Evolutionary conservation across 2,113 vertebrate species (phyloP), one percentile per base, ranked within the genome.

Genomic region (Labrus mixtus): DNA sequence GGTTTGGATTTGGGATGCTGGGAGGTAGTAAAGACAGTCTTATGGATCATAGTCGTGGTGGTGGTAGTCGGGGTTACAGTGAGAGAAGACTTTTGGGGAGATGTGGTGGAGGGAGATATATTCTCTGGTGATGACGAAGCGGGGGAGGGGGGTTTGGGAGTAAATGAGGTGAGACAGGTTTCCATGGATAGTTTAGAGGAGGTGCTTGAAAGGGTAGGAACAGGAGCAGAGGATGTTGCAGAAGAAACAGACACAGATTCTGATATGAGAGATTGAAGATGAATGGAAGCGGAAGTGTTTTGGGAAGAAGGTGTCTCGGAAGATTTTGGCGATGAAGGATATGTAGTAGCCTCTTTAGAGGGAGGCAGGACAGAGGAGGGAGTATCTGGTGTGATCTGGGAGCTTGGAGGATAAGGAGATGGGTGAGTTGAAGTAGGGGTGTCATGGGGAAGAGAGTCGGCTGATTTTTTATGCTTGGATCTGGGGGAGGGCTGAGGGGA

Each of bases 401-500:
- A 50, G 60, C 33, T 51, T 15, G 78, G 69, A 57, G 60, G 66
- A 25, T 68, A 63, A 23, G 46, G 20, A 36, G 23, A 46, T 16
- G 59, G 55, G 25, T 66, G 54, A n/a, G 72, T 46, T 41, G 69
- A 16, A 10, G 73, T 17, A 25, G 65, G 33, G 25, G 59, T 37
- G 41, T 79, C 73, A 4, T 71, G 33, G 6, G 22, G 39, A 59
- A 22, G 11, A 20, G 69, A 29, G 25, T 12, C 51, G 46, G 39
- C 15, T 3, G 22, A 3, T 59, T 74, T 81, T 61, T 73, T 81
- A 60, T 85, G 89, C 62, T 91, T 91, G 51, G 82, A 75, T 67
- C 87, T 75, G 53, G 91, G 89, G 2, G 89, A 90, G 3, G 92
- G 90, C 74, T 91, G 91, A 78, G 86, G 90, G 64, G 89, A 89